Evolutionary conservation across 2,113 vertebrate species (phyloP).

Genomic region (Paraplagusia blochii): DNA sequence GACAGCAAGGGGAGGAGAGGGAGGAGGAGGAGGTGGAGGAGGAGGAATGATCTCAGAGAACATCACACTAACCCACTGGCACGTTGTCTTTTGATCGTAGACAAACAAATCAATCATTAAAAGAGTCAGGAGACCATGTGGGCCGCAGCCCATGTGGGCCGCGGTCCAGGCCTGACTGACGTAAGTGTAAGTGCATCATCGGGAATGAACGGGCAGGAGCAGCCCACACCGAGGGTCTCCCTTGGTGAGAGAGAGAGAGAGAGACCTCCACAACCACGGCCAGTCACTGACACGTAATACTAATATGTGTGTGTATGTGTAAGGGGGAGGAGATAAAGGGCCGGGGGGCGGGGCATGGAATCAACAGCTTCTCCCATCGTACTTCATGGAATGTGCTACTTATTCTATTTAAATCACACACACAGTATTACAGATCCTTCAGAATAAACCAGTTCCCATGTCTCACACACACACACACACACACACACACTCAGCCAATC

Average conservation of each 20-base stretch:
- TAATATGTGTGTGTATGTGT: not conserved
- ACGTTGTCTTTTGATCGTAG: slow-evolving; percentile 24
- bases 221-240: slow-evolving; percentile 7
- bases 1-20: too few relatives aligned
- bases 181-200: too few relatives aligned
- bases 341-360: not conserved
- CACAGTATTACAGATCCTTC: slow-evolving; percentile 1
- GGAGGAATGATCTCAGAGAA: slow-evolving; percentile 57
- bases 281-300: not conserved
- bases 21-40: slow-evolving; percentile 25
- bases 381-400: slow-evolving; percentile 41
- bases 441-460: not conserved
- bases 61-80: slow-evolving; percentile 28
- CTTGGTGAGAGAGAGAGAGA: not conserved
- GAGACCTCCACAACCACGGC: slow-evolving; percentile 1
- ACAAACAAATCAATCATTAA: slow-evolving; percentile 12
- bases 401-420: slow-evolving; percentile 1
- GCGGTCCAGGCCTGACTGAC: too few relatives aligned
- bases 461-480: not conserved
- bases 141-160: too few relatives aligned
- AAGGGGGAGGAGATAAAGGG: not conserved
- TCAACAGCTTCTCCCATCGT: slow-evolving; percentile 18
- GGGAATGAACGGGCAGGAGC: slow-evolving; percentile 1
- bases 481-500: not conserved
- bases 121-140: not conserved